Base-by-base conservation (phyloP, 2,888 invertebrate species). In the Cosmia pyralina region DNA sequence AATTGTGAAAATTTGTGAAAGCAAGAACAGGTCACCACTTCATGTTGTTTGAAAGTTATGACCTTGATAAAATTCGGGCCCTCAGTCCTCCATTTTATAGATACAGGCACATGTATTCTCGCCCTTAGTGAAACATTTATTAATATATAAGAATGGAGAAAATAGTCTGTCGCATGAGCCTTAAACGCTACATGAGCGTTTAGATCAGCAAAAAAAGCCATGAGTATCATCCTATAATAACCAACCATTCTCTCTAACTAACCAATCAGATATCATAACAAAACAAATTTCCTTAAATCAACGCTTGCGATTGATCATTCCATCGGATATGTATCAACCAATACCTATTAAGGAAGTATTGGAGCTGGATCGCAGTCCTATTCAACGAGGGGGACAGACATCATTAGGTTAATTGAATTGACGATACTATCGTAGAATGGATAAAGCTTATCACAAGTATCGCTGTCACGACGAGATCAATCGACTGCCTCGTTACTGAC, bases 391-490 rank as follows among this genome's bases (percentile, higher is more conserved):
- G 89, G 89, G 87, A 87, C 86, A 89, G 91, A 89, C 91, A 92
- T 93, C 93, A 92, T 94, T 94, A 94, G 88, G 89, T 90, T 94
- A 93, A 94, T 94, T 94, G 93, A 94, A 93, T 92, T 89, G 92
- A 90, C 88, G 92, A 93, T 93, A 88, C 83, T 90, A 93, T 94
- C 93, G 85, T 79, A 79, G 86, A 83, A 89, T 89, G 91, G 91
- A 92, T 92, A 91, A 89, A 89, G 90, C 91, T 93, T 93, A 94
- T 94, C 94, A 88, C 78, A 85, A 89, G 90, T 91, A 92, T 93
- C 89, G 88, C 92, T 91, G 92, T 93, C 92, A 90, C 87, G 85
- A 87, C 76, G 89, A 92, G 92, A 94, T 93, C 94, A 93, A 93
- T 94, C 93, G 90, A 81, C 83, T 87, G 87, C 84, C 92, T 93